These are phyloP conservation scores for Idaea dimidiata DNA, from an alignment of 2,888 invertebrate species.

Conservation along the genomic window DNA sequence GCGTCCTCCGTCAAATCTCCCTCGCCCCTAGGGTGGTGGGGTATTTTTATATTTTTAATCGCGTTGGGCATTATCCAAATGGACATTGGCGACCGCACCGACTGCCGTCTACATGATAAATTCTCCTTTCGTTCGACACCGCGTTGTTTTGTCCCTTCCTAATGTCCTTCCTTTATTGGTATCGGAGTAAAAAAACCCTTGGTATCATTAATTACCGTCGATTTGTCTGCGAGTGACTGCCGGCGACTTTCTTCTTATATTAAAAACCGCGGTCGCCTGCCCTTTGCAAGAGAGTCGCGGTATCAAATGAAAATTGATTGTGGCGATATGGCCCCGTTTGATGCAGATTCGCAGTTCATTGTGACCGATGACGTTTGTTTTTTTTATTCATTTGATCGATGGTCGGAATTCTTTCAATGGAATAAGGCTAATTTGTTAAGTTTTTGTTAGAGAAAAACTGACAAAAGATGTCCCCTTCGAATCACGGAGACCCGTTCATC, in stretches of 20 bases:
- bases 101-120: constrained; percentile 79
- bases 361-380: constrained; percentile 55
- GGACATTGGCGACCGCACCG: constrained; percentile 77
- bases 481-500: constrained; percentile 8
- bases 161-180: constrained; percentile 67
- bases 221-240: constrained; percentile 75
- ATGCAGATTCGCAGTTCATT: constrained; percentile 65
- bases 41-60: constrained; percentile 82
- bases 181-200: constrained; percentile 65
- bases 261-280: constrained; percentile 67
- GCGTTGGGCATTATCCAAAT: constrained; percentile 81
- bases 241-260: constrained; percentile 68
- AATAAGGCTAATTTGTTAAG: constrained; percentile 37
- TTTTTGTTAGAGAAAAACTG: constrained; percentile 13
- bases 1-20: constrained; percentile 77
- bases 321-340: constrained; percentile 67
- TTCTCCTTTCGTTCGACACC: constrained; percentile 80
- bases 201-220: constrained; percentile 76
- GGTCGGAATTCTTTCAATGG: constrained; percentile 35
- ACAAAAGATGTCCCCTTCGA: constrained; percentile 15
- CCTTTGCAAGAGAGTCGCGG: constrained; percentile 37
- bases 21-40: constrained; percentile 51
- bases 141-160: constrained; percentile 72
- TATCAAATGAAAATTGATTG: constrained; percentile 66
- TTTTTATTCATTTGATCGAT: constrained; percentile 57